Conservation (phyloP, 2,888 invertebrate genomes). For the Aleiodes leptofemur region DNA sequence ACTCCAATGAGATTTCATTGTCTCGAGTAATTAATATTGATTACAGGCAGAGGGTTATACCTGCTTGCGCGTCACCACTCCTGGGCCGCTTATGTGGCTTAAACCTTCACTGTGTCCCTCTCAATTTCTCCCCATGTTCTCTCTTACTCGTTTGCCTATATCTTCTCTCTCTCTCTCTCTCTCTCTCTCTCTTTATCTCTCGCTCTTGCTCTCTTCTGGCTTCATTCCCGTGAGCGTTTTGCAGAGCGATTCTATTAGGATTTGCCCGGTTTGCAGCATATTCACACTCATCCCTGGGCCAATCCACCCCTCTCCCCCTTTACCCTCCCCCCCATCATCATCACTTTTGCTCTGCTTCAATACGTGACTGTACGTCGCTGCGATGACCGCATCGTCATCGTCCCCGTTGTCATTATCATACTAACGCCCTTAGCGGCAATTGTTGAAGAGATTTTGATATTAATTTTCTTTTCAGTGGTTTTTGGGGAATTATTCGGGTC, state of each 20-base stretch:
- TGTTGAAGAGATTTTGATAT: background rate
- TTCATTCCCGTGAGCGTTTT: slow-evolving; percentile 45
- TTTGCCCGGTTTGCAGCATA: slow-evolving; percentile 62
- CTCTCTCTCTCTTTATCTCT: slow-evolving; percentile 36
- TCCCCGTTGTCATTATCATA: slow-evolving; percentile 52
- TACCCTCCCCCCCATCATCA: slow-evolving; percentile 45
- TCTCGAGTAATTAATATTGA: slow-evolving; percentile 76
- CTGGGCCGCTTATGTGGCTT: slow-evolving; percentile 50
- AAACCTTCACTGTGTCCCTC: slow-evolving; percentile 37
- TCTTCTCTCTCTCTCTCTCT: too few species aligned
- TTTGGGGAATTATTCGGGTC: background rate
- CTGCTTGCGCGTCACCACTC: slow-evolving; percentile 67
- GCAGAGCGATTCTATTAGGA: slow-evolving; percentile 64
- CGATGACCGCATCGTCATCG: slow-evolving; percentile 45
- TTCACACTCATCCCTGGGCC: slow-evolving; percentile 33
- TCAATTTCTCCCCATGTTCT: slow-evolving; percentile 30
- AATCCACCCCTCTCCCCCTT: slow-evolving; percentile 15
- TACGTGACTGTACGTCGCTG: slow-evolving; percentile 27
- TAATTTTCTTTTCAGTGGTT: slow-evolving; percentile 15
- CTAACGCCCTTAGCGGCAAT: slow-evolving; percentile 34
- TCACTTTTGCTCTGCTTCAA: slow-evolving; percentile 45
- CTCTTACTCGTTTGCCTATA: slow-evolving; percentile 25
- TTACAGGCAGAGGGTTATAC: slow-evolving; percentile 72
- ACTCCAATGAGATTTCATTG: slow-evolving; percentile 76
- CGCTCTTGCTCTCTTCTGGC: slow-evolving; percentile 26